phyloP scores from a whole-genome alignment of 2,113 vertebrate genomes.

The Odobenus rosmarus region DNA sequence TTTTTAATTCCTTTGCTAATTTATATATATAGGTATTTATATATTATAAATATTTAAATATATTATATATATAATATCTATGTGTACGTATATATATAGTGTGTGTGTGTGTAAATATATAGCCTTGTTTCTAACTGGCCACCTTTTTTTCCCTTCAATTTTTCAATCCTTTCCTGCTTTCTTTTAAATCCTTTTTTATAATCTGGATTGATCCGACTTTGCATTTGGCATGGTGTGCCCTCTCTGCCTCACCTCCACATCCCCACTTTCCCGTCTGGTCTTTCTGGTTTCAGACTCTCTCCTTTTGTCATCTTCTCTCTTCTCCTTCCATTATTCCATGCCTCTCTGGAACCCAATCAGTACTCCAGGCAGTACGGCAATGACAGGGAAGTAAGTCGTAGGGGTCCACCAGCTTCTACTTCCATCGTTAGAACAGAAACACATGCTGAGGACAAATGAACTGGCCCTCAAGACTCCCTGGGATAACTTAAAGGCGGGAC shows the following conservation, averaged over 20 bases:
- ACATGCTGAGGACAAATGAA: background rate
- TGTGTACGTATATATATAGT: background rate
- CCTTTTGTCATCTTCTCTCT: background rate
- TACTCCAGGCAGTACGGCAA: too few species aligned
- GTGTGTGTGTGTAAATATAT: background rate
- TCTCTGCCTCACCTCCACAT: rapidly evolving
- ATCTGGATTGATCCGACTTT: too few species aligned
- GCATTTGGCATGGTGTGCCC: rapidly evolving
- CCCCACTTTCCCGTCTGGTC: too few species aligned
- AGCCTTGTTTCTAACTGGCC: background rate
- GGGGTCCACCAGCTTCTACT: background rate
- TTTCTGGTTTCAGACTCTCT: background rate
- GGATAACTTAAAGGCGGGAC: background rate
- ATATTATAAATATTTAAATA: background rate
- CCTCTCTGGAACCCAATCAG: background rate
- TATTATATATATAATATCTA: background rate
- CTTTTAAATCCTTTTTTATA: background rate
- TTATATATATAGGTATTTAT: background rate
- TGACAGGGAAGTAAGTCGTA: constrained; percentile 63
- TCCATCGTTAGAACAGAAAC: background rate
- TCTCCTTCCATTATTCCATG: too few species aligned
- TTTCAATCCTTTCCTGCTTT: background rate
- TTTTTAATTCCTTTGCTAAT: background rate
- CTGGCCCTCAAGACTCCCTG: background rate
- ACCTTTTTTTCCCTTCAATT: background rate